Conservation (phyloP, 2,888 invertebrate species). For the Dryococelus australis region DNA sequence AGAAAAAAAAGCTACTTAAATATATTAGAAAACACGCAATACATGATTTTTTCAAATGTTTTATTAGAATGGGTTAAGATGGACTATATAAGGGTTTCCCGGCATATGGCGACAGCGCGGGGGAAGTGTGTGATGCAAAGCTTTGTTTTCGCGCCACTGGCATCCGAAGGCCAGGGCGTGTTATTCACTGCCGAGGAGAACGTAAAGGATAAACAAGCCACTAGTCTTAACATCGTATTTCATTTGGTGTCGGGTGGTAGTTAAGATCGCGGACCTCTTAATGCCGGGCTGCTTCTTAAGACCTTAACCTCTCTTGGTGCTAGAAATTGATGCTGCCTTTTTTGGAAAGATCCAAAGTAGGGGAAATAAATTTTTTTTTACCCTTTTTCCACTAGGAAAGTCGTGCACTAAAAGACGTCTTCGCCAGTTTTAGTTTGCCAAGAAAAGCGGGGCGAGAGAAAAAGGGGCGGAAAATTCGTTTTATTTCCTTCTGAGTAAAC, state of each 20-base stretch:
- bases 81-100: background rate
- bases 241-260: conserved; percentile 19
- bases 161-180: background rate
- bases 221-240: background rate
- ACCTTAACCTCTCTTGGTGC: background rate
- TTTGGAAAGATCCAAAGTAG: background rate
- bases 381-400: background rate
- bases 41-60: too few relatives aligned
- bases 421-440: background rate
- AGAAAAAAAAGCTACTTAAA: too few relatives aligned
- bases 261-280: background rate
- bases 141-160: background rate
- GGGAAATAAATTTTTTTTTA: background rate
- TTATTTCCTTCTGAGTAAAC: conserved; percentile 30
- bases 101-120: background rate
- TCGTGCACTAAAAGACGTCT: conserved; percentile 8
- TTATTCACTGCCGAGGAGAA: background rate
- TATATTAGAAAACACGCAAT: too few relatives aligned
- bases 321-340: conserved; percentile 20
- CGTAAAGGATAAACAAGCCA: background rate
- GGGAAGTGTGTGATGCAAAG: background rate
- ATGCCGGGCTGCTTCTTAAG: conserved; percentile 1
- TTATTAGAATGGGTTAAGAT: too few relatives aligned
- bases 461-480: conserved; percentile 20
- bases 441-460: conserved; percentile 18